Base-by-base conservation (phyloP, 1,140 invertebrate genomes). In the Eurosta solidaginis region DNA sequence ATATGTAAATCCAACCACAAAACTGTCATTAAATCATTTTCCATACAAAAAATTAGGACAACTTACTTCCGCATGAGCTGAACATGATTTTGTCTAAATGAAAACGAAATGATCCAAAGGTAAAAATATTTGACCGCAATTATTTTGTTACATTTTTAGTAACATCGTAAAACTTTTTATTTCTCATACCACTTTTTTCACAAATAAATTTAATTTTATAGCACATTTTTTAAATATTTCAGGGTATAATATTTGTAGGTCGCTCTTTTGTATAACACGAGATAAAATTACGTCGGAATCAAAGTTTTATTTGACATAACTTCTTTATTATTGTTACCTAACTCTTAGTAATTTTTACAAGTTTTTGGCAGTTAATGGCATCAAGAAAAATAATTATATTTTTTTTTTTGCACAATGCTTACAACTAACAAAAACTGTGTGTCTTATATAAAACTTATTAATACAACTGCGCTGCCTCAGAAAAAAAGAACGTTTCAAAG, bases 271-370 rank as follows among this genome's bases (percentile, higher is more conserved):
- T 20, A 68, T 22, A 68, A 68, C 6, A 40, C 40, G 36, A 68
- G 33, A 68, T 68, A 68, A 68, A 17, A 6, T 6, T 17, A 29
- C 5, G n/a, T 33, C 59, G 59, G 59, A 68, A 68, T 40, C 29
- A 2, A 20, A 33, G 59, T 68, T n/a, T 68, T 68, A 68, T 68
- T 40, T 40, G 59, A n/a, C 59, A 68, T 68, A 17, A 68, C 33
- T 40, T 68, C n/a, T 40, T 40, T 59, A 59, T 1, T 27, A 4
- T 68, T 40, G 33, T 40, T 40, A 68, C 12, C 29, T n/a, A n/a
- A n/a, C n/a, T 5, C 27, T 59, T n/a, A 59, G n/a, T 5, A 17
- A 33, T 29, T 33, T 4, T 36, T 36, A 33, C 54, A n/a, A n/a
- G 3, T n/a, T 5, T 33, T 59, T 27, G 29, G 27, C 29, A 9